Evolutionary conservation across 2,888 invertebrate genomes (phyloP).

Genomic region (Drosophila siamana): DNA sequence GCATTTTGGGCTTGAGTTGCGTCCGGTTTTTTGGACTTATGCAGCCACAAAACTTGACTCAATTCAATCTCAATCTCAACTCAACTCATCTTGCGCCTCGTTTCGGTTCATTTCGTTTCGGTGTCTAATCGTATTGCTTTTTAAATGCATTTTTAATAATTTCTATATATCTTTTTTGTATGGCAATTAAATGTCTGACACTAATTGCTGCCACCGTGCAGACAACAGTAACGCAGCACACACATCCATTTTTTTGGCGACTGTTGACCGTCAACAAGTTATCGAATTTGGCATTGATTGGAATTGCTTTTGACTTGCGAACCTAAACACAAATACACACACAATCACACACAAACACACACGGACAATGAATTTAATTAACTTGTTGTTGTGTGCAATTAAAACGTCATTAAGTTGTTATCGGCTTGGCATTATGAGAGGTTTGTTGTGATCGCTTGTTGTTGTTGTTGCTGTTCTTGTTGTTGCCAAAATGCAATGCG

Average conservation of each 20-base stretch:
- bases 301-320: conserved; percentile 72
- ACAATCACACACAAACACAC: conserved; percentile 6
- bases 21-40: conserved; percentile 23
- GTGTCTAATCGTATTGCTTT: conserved; percentile 14
- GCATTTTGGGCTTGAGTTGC: background rate
- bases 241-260: conserved; percentile 40
- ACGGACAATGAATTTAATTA: conserved; percentile 71
- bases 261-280: conserved; percentile 58
- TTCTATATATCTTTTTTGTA: conserved; percentile 48
- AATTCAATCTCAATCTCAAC: conserved; percentile 4
- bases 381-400: conserved; percentile 79
- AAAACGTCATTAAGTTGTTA: conserved; percentile 79
- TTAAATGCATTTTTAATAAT: conserved; percentile 58
- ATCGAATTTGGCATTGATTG: conserved; percentile 67
- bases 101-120: background rate
- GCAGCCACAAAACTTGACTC: conserved; percentile 10
- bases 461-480: conserved; percentile 10
- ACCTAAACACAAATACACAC: conserved; percentile 32
- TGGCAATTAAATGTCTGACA: conserved; percentile 64
- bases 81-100: no score
- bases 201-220: conserved; percentile 78
- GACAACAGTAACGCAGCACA: conserved; percentile 26
- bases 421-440: conserved; percentile 69
- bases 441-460: conserved; percentile 32
- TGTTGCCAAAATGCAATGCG: conserved; percentile 61